These are phyloP conservation scores for Oreohelix idahoensis DNA, from an alignment of 1,140 invertebrate species.

Conservation along the genomic window DNA sequence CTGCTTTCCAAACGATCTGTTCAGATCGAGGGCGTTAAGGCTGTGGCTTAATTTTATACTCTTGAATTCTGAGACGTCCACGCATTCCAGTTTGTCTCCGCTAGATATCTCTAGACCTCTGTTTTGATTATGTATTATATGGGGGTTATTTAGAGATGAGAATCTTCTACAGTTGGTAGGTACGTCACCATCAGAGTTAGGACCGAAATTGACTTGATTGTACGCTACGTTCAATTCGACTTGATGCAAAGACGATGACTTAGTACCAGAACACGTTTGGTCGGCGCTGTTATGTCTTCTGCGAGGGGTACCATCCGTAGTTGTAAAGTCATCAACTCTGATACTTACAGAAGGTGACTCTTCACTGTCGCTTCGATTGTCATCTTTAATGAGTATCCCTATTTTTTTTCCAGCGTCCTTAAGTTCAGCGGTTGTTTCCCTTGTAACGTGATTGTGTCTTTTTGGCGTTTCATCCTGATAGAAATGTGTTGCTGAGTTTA, in stretches of 20 bases:
- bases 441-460: not conserved
- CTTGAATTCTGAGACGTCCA: not conserved
- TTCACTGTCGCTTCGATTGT: not conserved
- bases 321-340: not conserved
- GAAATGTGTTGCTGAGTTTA: too few relatives aligned
- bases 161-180: not conserved
- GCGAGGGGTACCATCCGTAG: not conserved
- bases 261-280: not conserved
- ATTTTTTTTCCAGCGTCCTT: not conserved
- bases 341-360: not conserved
- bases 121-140: not conserved
- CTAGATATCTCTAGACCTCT: not conserved
- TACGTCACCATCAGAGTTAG: not conserved
- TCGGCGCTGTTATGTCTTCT: not conserved
- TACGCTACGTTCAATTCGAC: not conserved
- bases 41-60: not conserved
- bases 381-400: not conserved
- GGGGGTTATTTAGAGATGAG: not conserved
- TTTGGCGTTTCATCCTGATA: not conserved
- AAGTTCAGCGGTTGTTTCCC: too few relatives aligned
- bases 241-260: not conserved
- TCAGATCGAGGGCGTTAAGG: not conserved
- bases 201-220: not conserved
- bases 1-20: not conserved
- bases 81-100: not conserved